Base-by-base conservation (phyloP, 1,140 invertebrate genomes). In the Drosophila lini region DNA sequence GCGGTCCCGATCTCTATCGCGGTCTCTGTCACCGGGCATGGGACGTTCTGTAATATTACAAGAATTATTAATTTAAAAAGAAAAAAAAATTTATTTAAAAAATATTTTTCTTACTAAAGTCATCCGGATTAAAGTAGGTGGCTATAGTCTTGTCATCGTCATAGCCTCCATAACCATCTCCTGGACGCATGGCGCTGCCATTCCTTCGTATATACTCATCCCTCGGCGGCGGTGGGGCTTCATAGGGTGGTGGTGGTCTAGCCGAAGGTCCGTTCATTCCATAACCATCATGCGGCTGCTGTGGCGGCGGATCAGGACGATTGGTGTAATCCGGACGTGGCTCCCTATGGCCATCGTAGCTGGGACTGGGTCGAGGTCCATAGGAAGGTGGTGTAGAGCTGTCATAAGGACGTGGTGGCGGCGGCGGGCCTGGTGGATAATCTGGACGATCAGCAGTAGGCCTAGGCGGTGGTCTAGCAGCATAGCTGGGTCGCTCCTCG, bases 41-140 rank as follows among this genome's bases (percentile, higher is more conserved):
- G 84, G 65, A n/a, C 80, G 85, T 22, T 80, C 84, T 88, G 59
- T 22, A 22, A 22, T 22, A 22, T 22, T 22, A 22, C 22, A 22
- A 22, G 22, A 22, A 22, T 22, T 22, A 22, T 22, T 22, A 2
- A 22, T 22, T 22, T 22, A 22, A 22, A 22, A 22, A 22, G 22
- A 22, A 22, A 22, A 22, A 22, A 1, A 22, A 22, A 22, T 22
- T 1, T 22, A 22, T 22, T 22, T 22, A 1, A 22, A 22, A 22
- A 22, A 19, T 15, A 36, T 15, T 36, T 0, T 0, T 58, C 83
- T 88, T 55, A 86, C 83, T 74, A 22, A 91, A 92, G n/a, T 92
- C 91, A 38, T 89, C 89, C 5, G 91, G 91, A 80, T 92, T 92
- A 34, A 92, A 92, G 40, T 82, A 92, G 3, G 91, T 92, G 15